Percentiles rank a stretch among this genome's conserved stretches.
phyloP scores from a whole-genome alignment of 2,888 invertebrate species.

The Pecten maximus region DNA sequence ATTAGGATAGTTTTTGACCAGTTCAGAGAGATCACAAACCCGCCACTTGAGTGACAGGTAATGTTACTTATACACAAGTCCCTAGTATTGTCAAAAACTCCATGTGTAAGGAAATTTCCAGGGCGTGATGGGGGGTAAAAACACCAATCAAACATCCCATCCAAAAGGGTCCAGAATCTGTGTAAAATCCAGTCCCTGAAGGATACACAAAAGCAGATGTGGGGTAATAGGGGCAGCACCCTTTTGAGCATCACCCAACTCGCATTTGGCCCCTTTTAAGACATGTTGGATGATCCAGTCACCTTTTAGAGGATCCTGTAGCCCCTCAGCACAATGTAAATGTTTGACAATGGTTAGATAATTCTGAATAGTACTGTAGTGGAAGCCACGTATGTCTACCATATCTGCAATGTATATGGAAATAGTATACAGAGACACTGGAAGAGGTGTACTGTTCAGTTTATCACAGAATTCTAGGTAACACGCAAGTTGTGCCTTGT shows the following conservation, averaged over 20 bases:
- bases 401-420: not conserved
- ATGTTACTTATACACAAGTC: not conserved
- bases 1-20: not conserved
- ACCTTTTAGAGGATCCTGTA: not conserved
- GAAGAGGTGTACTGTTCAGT: too few species aligned
- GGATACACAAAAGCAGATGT: not conserved
- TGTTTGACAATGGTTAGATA: conserved; percentile 36
- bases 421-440: not conserved
- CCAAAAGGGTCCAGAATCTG: conserved; percentile 6
- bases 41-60: not conserved
- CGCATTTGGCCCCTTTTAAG: not conserved
- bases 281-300: conserved; percentile 27
- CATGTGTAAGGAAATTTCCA: conserved; percentile 34
- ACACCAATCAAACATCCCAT: conserved; percentile 34
- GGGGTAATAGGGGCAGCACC: conserved; percentile 7
- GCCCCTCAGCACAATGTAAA: conserved; percentile 31
- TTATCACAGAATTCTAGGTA: not conserved
- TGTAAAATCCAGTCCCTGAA: not conserved
- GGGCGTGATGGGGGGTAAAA: not conserved
- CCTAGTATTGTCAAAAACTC: not conserved
- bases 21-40: not conserved
- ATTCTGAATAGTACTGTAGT: conserved; percentile 13
- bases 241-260: conserved; percentile 27
- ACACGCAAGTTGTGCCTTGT: not conserved
- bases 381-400: not conserved